Conservation (phyloP, 2,797 vertebrate genomes). For the Sternotherus odoratus region DNA sequence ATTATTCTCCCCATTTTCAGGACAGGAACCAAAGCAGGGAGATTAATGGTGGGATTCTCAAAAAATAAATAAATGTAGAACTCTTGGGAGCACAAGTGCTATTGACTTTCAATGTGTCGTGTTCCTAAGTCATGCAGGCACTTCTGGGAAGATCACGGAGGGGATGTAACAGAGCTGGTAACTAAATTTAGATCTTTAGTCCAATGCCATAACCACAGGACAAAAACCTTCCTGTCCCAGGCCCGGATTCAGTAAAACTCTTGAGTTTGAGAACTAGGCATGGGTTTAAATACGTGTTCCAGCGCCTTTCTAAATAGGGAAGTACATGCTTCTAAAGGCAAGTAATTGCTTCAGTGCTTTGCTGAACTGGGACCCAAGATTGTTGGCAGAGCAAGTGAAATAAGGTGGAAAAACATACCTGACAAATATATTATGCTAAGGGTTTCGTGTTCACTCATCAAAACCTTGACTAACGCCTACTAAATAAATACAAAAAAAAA, state of each 20-base stretch:
- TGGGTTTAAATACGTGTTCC: neutral
- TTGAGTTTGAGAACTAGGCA: neutral
- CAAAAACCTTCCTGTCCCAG: neutral
- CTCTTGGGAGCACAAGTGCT: neutral
- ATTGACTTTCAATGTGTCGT: neutral
- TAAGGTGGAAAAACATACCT: neutral
- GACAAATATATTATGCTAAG: slow-evolving; percentile 36
- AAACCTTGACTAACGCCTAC: slow-evolving; percentile 43
- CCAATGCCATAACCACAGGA: neutral
- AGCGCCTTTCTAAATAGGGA: neutral
- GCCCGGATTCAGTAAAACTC: neutral
- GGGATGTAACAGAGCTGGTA: neutral
- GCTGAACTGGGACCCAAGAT: neutral
- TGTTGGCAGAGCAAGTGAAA: neutral
- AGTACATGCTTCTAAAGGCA: neutral
- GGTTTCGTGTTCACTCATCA: slow-evolving; percentile 58
- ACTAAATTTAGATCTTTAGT: neutral
- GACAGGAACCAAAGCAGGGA: neutral
- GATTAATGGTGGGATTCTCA: neutral
- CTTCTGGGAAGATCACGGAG: neutral
- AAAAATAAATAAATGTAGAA: neutral
- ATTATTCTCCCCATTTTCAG: neutral
- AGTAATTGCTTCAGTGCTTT: neutral
- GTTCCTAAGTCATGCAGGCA: neutral
- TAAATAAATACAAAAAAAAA: slow-evolving; percentile 1